A percentile compares a stretch with the other conserved stretches of the same genome.
Evolutionary conservation across 2,797 vertebrate species (phyloP).

Genomic region (Pteronotus mesoamericanus): DNA sequence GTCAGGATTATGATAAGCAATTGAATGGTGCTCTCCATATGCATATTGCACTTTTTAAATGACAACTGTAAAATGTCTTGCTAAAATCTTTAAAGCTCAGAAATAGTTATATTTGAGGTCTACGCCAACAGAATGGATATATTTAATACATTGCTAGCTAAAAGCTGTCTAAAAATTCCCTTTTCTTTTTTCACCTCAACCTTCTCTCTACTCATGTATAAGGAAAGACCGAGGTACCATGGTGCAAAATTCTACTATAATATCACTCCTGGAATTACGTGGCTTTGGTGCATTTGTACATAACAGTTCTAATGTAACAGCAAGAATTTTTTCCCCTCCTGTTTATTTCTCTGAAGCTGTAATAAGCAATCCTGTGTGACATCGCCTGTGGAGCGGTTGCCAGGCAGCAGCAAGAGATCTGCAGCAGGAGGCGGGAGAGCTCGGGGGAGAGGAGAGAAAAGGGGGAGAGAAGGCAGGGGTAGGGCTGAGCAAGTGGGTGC

Average conservation of each 20-base stretch:
- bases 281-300: conserved; percentile 23
- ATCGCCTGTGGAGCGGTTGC: conserved; percentile 65
- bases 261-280: neutral
- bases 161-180: neutral
- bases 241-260: neutral
- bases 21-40: neutral
- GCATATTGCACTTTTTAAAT: conserved; percentile 1
- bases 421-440: conserved; percentile 39
- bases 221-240: neutral
- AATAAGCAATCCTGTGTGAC: conserved; percentile 66
- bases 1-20: neutral
- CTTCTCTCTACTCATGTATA: neutral
- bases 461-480: neutral
- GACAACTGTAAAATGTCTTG: neutral
- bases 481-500: neutral
- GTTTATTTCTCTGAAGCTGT: conserved; percentile 72
- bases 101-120: neutral
- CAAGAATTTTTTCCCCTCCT: conserved; percentile 33
- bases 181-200: neutral
- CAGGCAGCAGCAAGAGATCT: conserved; percentile 71
- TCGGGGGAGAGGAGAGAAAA: neutral
- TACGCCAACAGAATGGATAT: neutral
- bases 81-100: neutral
- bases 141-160: conserved; percentile 37
- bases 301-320: conserved; percentile 51